Evolutionary conservation across 1,140 invertebrate genomes (phyloP).

Genomic region (Heliconius hewitsoni): DNA sequence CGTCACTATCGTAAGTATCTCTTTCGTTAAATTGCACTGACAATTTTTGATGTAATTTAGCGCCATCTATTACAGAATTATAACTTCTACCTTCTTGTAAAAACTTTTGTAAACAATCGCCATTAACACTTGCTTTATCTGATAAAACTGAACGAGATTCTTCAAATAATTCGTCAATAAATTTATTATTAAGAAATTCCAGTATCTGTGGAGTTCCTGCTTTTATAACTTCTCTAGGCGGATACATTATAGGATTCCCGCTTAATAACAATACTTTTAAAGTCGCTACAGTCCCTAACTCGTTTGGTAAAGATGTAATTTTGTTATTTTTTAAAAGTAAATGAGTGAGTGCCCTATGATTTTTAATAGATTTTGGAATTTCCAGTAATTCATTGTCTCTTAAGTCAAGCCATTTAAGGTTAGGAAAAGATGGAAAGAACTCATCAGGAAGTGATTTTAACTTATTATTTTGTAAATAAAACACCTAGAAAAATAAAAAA

Average conservation of each 20-base stretch:
- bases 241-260: slow-evolving; percentile 81
- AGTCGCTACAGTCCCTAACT: slow-evolving; percentile 78
- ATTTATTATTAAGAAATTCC: slow-evolving; percentile 77
- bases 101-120: slow-evolving; percentile 37
- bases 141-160: slow-evolving; percentile 49
- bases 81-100: slow-evolving; percentile 54
- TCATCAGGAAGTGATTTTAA: slow-evolving; percentile 76
- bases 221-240: slow-evolving; percentile 73
- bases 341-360: slow-evolving; percentile 80
- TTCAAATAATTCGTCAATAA: slow-evolving; percentile 47
- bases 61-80: slow-evolving; percentile 61
- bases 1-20: slow-evolving; percentile 57
- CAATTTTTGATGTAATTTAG: slow-evolving; percentile 47
- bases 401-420: slow-evolving; percentile 82
- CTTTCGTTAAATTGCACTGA: slow-evolving; percentile 62
- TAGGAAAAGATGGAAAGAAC: slow-evolving; percentile 77
- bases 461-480: slow-evolving; percentile 82
- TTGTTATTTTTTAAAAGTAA: slow-evolving; percentile 82
- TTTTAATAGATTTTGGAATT: slow-evolving; percentile 79
- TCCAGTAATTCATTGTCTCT: slow-evolving; percentile 81
- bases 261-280: slow-evolving; percentile 80
- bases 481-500: slow-evolving; percentile 66
- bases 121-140: slow-evolving; percentile 42
- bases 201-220: slow-evolving; percentile 72
- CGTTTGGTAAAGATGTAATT: slow-evolving; percentile 79